A percentile compares a stretch with the other conserved stretches of the same genome.
Conservation (phyloP, 64 coral and sea anemone genomes). For the Actinia equina region DNA sequence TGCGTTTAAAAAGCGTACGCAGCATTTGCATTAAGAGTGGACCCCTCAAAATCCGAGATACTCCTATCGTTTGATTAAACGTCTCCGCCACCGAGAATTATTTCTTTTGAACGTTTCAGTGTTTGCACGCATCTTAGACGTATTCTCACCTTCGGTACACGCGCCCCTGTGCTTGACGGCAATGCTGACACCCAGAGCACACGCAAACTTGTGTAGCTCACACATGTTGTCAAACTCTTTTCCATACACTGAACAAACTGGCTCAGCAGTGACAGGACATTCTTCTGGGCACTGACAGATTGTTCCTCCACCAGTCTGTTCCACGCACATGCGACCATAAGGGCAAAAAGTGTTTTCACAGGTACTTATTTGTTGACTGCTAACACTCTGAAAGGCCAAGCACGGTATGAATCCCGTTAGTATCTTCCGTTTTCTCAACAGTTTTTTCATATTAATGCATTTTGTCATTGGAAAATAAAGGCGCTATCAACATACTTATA, state of each 20-base stretch:
- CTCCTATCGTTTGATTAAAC: too few relatives aligned
- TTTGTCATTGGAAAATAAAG: too few relatives aligned
- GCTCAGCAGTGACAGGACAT: conserved; percentile 38
- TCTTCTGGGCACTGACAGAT: conserved; percentile 50
- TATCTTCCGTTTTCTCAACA: too few relatives aligned
- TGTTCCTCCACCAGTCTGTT: conserved; percentile 36
- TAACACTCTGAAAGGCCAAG: conserved; percentile 15
- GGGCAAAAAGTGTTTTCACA: conserved; percentile 57
- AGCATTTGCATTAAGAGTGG: too few relatives aligned
- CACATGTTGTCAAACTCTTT: conserved; percentile 57
- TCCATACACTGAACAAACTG: conserved; percentile 72
- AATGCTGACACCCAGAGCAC: conserved; percentile 43
- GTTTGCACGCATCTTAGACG: too few relatives aligned
- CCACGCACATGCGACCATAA: conserved; percentile 61
- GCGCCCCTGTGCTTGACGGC: conserved; percentile 32
- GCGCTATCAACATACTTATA: too few relatives aligned
- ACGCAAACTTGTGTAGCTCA: conserved; percentile 77
- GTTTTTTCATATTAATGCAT: too few relatives aligned
- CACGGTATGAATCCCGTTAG: neutral
- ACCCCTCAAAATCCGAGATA: too few relatives aligned
- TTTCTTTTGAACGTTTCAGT: too few relatives aligned
- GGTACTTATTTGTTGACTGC: conserved; percentile 1
- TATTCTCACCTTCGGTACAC: conserved; percentile 24
- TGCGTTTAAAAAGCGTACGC: too few relatives aligned
- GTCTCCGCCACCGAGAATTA: too few relatives aligned